Evolutionary conservation across 2,888 invertebrate species (phyloP), one percentile per base, ranked within the genome.

Genomic region (Trichopoda pennipes): DNA sequence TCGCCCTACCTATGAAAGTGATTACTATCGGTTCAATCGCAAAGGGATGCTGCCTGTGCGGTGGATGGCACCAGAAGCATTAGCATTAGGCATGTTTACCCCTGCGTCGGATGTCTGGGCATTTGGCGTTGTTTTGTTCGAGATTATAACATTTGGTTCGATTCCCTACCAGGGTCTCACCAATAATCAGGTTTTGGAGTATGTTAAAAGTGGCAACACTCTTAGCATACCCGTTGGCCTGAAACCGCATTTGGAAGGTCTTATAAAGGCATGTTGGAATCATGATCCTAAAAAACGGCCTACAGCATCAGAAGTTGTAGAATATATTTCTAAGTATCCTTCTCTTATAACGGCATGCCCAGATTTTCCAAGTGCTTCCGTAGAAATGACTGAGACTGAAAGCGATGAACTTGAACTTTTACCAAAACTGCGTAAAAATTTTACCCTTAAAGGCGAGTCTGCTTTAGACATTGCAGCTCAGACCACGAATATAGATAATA

Each of bases 31-130:
- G 84, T 97, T 97, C 89, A 96, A 95, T 88, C 94, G 97, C 83
- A 96, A 95, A 92, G 95, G 96, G 88, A 95, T 96, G 95, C 91
- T 97, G 85, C 97, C 97, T 0, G 96, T 97, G 10, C 93, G 97
- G 81, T 98, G 98, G 97, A 97, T 98, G 97, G 95, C 97, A 1
- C 97, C 97, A 0, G 98, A 98, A 91, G 95, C 96, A 85, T 92
- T 98, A 17, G 94, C 93, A 3, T 92, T 95, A 28, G 97, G 97
- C 14, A 93, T 96, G 72, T 98, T 97, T 90, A 96, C 96, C 0
- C 94, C 96, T 21, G 94, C 95, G 47, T 96, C 97, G 0, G 98
- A 98, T 91, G 94, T 98, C 17, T 98, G 97, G 97, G 95, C 96
- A 44, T 97, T 94, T 89, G 98, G 97, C 7, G 95, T 98, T 53